A percentile compares a stretch with the other conserved stretches of the same genome.
Conservation (phyloP, 2,888 invertebrate species). For the Unio pictorum region DNA sequence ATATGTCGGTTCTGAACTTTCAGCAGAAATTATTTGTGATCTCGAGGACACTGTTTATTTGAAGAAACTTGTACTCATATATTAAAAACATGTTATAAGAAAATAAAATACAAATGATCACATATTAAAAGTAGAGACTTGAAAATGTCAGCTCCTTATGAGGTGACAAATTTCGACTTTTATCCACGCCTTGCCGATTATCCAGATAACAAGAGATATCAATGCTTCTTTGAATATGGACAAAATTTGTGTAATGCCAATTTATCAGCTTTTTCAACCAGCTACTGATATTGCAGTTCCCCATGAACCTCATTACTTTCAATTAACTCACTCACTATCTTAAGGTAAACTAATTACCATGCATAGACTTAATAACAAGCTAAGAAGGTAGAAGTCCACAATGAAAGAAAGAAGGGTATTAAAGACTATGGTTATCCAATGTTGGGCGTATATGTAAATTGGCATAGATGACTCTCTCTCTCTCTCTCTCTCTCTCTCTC, state of each 20-base stretch:
- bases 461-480: no score
- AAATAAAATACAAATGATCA: conserved; percentile 15
- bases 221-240: conserved; percentile 19
- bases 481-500: no score
- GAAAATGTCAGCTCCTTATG: conserved; percentile 24
- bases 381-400: no score
- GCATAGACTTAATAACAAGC: no score
- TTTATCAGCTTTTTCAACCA: conserved; percentile 27
- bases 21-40: conserved; percentile 1
- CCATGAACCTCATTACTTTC: conserved; percentile 29
- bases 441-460: no score
- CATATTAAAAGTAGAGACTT: conserved; percentile 23
- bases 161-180: conserved; percentile 18
- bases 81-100: conserved; percentile 24
- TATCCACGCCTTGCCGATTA: conserved; percentile 26
- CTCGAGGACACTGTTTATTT: background rate
- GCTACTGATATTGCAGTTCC: conserved; percentile 27
- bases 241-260: conserved; percentile 20
- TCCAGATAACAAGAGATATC: conserved; percentile 10
- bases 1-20: conserved; percentile 23
- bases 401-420: no score
- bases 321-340: background rate
- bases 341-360: no score
- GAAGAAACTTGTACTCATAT: conserved; percentile 21
- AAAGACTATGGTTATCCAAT: no score